A percentile compares a stretch with the other conserved stretches of the same genome.
phyloP scores from a whole-genome alignment of 2,888 invertebrate species.

The Paralinhomoeus sp. region DNA sequence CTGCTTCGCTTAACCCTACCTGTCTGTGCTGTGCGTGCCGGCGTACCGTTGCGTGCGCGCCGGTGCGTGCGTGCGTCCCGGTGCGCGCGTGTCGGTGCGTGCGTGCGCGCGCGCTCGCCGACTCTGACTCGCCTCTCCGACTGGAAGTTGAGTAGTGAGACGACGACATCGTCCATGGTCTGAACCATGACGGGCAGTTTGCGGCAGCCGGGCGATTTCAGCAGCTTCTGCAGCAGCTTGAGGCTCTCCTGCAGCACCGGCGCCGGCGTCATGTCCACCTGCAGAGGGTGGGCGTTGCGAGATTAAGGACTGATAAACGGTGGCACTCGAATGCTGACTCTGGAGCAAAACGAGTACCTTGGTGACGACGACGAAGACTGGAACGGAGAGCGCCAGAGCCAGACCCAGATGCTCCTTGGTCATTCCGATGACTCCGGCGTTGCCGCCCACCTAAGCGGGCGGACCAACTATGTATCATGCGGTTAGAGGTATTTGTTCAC shows the following conservation, averaged over 20 bases:
- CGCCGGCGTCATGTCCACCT: slow-evolving; percentile 59
- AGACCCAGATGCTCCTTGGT: slow-evolving; percentile 76
- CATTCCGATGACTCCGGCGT: slow-evolving; percentile 37
- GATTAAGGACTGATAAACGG: too few relatives aligned
- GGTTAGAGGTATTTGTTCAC: too few relatives aligned
- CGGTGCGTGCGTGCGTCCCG: too few relatives aligned
- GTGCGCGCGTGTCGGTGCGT: too few relatives aligned
- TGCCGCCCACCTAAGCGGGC: slow-evolving; percentile 58
- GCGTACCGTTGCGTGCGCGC: too few relatives aligned
- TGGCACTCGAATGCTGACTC: too few relatives aligned
- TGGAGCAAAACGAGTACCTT: slow-evolving; percentile 49
- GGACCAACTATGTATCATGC: too few relatives aligned
- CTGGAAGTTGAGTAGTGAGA: slow-evolving; percentile 91
- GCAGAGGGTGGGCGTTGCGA: too few relatives aligned
- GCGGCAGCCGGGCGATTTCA: slow-evolving; percentile 88
- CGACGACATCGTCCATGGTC: slow-evolving; percentile 75
- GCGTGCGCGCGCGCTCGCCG: too few relatives aligned
- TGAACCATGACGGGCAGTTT: slow-evolving; percentile 95
- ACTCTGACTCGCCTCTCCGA: slow-evolving; percentile 43
- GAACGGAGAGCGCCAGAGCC: slow-evolving; percentile 37
- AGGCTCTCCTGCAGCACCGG: slow-evolving; percentile 82
- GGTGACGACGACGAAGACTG: slow-evolving; percentile 75
- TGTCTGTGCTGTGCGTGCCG: too few relatives aligned
- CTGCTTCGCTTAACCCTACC: too few relatives aligned
- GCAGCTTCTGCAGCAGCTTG: slow-evolving; percentile 63